phyloP scores from a whole-genome alignment of 2,888 invertebrate genomes.

The Drosophila subquinaria region DNA sequence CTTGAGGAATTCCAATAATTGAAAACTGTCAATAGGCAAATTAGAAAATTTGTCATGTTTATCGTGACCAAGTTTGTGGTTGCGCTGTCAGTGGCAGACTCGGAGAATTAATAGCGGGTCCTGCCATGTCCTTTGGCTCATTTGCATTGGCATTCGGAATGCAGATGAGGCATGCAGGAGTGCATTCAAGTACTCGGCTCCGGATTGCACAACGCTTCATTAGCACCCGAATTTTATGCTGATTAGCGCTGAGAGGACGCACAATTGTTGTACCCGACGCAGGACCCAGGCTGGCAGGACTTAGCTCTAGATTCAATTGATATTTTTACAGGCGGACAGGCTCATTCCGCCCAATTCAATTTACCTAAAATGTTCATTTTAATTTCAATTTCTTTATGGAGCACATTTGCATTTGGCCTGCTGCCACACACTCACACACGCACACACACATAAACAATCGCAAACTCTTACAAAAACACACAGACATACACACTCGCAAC shows the following conservation, averaged over 20 bases:
- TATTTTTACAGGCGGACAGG: constrained; percentile 68
- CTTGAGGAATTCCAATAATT: constrained; percentile 72
- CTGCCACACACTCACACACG: constrained; percentile 26
- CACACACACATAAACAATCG: constrained; percentile 5
- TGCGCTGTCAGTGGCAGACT: constrained; percentile 33
- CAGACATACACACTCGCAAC: constrained; percentile 10
- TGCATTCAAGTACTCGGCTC: constrained; percentile 54
- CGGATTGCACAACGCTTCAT: constrained; percentile 73
- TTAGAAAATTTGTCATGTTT: constrained; percentile 77
- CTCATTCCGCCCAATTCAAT: constrained; percentile 64
- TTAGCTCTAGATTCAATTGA: constrained; percentile 7
- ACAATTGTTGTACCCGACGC: not conserved
- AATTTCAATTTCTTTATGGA: constrained; percentile 29
- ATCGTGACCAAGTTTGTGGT: constrained; percentile 52
- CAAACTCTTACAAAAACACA: not conserved
- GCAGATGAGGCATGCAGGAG: constrained; percentile 48
- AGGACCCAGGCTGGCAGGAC: constrained; percentile 13
- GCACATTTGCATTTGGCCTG: constrained; percentile 68
- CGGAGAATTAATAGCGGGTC: constrained; percentile 36
- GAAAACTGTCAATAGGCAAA: constrained; percentile 81
- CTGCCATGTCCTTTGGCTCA: constrained; percentile 66
- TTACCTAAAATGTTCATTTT: constrained; percentile 24
- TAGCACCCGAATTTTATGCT: constrained; percentile 75
- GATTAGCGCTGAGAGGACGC: constrained; percentile 61
- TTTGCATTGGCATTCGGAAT: constrained; percentile 55